Evolutionary conservation across 1,140 invertebrate species (phyloP), one percentile per base, ranked within the genome.

Genomic region (Ceratitis capitata): DNA sequence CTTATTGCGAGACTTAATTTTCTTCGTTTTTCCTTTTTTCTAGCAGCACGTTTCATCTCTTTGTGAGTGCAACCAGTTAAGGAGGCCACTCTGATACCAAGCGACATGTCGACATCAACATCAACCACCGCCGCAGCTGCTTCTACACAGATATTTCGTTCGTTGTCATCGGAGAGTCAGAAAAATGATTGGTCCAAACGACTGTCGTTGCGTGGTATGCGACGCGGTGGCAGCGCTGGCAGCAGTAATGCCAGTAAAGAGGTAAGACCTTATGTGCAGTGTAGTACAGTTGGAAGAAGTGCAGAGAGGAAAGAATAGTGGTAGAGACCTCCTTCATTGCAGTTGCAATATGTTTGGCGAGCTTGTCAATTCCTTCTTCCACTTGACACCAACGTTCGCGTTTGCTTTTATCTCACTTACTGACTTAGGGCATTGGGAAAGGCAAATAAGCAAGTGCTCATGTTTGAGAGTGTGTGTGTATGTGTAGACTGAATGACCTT

Each of bases 181-280:
- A 93, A 93, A 86, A 92, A 93, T 47, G 93, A 94, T 84, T 94
- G 94, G 94, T 93, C 93, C 87, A 93, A 94, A 84, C 91, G 94
- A 61, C 92, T 94, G 32, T 94, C 94, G 86, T 89, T 94, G 82
- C 91, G 94, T 85, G 93, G 93, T 78, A 94, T 93, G 88, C 92
- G 93, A 74, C 92, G 93, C 84, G 89, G 86, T 23, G 87, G 83
- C 3, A 85, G 83, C 1, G 86, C 29, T 5, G 61, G 64, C 16
- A 82, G 83, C 51, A 51, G 83, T 9, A 85, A 61, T 26, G 85
- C 86, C 84, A 86, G 87, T 84, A 92, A 90, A 87, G 91, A 89
- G 91, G 92, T 90, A 86, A 89, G 88, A 85, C 12, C 16, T 53
- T 29, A 29, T 5, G 5, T 16, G 51, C 35, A 51, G n/a, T n/a